These are phyloP conservation scores for Pontoporia blainvillei DNA, from an alignment of 2,113 vertebrate genomes.

Conservation along the genomic window DNA sequence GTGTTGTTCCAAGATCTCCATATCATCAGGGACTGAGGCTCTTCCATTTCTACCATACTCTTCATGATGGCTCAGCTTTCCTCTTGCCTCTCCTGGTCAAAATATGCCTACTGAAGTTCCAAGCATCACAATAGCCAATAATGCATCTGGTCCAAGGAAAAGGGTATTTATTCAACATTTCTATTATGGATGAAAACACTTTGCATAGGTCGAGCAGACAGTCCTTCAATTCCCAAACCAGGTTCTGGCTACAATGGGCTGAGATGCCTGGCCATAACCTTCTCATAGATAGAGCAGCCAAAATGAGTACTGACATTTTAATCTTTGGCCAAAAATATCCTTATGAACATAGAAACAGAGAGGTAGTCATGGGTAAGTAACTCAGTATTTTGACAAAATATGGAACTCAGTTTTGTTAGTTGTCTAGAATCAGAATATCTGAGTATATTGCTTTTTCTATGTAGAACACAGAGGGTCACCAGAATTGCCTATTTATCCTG, in stretches of 20 bases:
- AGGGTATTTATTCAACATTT: not conserved
- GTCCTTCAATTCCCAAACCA: not conserved
- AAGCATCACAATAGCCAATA: not conserved
- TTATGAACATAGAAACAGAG: not conserved
- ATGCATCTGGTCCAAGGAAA: not conserved
- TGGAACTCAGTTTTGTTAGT: not conserved
- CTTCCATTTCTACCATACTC: not conserved
- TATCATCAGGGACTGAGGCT: not conserved
- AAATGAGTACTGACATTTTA: not conserved
- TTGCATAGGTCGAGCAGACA: not conserved
- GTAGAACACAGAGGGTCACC: not conserved
- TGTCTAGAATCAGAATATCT: not conserved
- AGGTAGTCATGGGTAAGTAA: not conserved
- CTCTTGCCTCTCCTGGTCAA: not conserved
- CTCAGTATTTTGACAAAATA: not conserved
- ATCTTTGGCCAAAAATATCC: not conserved
- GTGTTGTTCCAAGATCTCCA: not conserved
- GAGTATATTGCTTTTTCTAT: not conserved
- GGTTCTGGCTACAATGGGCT: not conserved
- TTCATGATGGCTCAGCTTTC: not conserved
- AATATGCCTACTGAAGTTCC: not conserved
- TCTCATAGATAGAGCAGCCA: not conserved
- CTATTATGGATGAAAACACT: not conserved
- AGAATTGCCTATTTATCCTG: not conserved
- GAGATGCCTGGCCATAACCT: not conserved